Evolutionary conservation across 2,888 invertebrate species (phyloP).

Genomic region (Ennomos fuscantarius): DNA sequence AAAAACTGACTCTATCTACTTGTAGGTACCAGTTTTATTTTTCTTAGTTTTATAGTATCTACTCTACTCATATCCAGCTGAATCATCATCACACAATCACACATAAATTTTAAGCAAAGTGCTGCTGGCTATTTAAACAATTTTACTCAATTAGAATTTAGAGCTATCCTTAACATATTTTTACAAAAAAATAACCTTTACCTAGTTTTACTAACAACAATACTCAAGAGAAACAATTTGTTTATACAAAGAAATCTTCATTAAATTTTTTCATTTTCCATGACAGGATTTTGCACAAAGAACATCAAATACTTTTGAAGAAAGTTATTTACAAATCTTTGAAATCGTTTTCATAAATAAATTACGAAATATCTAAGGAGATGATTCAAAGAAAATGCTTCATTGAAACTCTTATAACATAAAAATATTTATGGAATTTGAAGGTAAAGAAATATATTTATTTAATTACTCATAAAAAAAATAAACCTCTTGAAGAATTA

Average conservation of each 20-base stretch:
- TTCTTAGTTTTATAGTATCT: too few species aligned
- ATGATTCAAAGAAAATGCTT: slow-evolving; percentile 22
- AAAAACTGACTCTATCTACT: too few species aligned
- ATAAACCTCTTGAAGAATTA: too few species aligned
- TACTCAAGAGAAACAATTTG: slow-evolving; percentile 24
- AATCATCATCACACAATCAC: too few species aligned
- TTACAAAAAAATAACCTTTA: slow-evolving; percentile 2
- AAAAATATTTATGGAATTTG: slow-evolving; percentile 8
- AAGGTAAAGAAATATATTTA: slow-evolving; percentile 5
- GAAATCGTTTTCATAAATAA: slow-evolving; percentile 34
- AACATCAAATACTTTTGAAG: slow-evolving; percentile 36
- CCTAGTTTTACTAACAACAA: background rate
- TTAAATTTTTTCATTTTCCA: slow-evolving; percentile 36
- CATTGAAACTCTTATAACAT: background rate
- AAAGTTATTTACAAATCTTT: slow-evolving; percentile 34
- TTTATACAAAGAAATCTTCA: slow-evolving; percentile 34
- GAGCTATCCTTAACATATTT: background rate
- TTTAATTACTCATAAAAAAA: slow-evolving; percentile 7
- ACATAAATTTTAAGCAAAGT: too few species aligned
- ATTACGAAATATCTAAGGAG: slow-evolving; percentile 29
- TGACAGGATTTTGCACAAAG: slow-evolving; percentile 36
- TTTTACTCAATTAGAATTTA: too few species aligned
- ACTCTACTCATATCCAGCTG: too few species aligned
- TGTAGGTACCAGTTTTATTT: too few species aligned
- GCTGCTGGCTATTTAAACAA: too few species aligned